Percentiles rank a stretch among this genome's conserved stretches.
Evolutionary conservation across 2,113 vertebrate genomes (phyloP).

Genomic region (Nycticorax nycticorax): DNA sequence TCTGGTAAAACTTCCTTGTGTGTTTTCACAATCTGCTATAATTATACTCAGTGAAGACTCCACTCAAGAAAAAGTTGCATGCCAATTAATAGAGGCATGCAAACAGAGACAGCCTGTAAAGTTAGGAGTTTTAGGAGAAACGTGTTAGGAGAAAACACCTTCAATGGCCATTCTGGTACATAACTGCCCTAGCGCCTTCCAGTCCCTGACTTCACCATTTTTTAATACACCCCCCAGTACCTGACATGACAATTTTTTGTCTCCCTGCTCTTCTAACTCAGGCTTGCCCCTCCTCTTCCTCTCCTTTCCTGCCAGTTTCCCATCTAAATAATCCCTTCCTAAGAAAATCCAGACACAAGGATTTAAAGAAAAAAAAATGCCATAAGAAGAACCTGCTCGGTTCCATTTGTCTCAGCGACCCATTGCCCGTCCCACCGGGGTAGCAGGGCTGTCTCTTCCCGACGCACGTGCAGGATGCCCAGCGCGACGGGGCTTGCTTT

Average conservation of each 20-base stretch:
- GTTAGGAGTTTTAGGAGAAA: too few species aligned
- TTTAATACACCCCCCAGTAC: neutral
- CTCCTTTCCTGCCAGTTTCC: neutral
- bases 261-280: neutral
- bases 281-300: neutral
- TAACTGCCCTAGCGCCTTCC: neutral
- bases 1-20: neutral
- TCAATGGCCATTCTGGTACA: neutral
- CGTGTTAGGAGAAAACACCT: neutral
- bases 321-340: neutral
- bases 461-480: neutral
- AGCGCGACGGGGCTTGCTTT: neutral
- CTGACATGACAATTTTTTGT: neutral
- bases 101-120: too few species aligned
- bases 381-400: neutral
- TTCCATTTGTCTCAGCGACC: neutral
- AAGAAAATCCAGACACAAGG: neutral
- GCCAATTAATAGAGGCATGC: too few species aligned
- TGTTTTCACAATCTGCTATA: neutral
- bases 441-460: neutral
- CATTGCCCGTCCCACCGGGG: neutral
- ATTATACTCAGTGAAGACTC: neutral
- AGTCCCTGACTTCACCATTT: neutral
- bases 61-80: neutral
- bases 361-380: neutral